Conservation (phyloP, 2,113 vertebrate genomes). For the Cinclus mexicanus region DNA sequence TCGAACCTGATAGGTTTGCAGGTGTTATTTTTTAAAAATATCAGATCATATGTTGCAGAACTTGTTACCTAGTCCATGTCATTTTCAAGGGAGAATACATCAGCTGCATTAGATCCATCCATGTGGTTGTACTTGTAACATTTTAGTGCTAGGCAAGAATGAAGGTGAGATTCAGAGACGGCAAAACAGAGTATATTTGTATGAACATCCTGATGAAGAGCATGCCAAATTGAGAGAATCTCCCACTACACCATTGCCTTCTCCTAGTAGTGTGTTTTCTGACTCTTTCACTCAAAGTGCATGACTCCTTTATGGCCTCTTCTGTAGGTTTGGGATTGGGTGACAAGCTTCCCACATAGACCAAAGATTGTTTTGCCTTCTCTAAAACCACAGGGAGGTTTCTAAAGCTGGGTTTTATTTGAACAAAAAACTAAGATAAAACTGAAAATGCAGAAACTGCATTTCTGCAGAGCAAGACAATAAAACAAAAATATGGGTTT, state of each 20-base stretch:
- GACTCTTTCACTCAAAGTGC: not conserved
- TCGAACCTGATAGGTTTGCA: not conserved
- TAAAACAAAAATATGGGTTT: not conserved
- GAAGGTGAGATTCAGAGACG: not conserved
- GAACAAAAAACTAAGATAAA: not conserved
- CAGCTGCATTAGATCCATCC: not conserved
- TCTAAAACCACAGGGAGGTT: not conserved
- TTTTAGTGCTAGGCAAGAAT: not conserved
- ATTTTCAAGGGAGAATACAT: not conserved
- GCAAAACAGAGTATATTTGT: not conserved
- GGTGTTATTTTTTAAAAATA: not conserved
- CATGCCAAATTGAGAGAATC: not conserved
- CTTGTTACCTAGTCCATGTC: not conserved
- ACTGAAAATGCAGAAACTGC: not conserved
- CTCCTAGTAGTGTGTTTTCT: not conserved
- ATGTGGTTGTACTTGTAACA: not conserved
- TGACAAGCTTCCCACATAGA: not conserved
- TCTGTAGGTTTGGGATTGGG: not conserved
- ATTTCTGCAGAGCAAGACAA: not conserved
- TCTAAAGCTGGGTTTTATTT: not conserved
- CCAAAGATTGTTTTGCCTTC: not conserved
- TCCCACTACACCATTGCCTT: accelerated
- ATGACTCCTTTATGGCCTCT: not conserved
- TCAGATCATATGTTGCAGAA: not conserved
- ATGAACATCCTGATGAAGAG: not conserved